These are phyloP conservation scores for Galeopterus variegatus DNA, from an alignment of 2,113 vertebrate species.

Conservation along the genomic window DNA sequence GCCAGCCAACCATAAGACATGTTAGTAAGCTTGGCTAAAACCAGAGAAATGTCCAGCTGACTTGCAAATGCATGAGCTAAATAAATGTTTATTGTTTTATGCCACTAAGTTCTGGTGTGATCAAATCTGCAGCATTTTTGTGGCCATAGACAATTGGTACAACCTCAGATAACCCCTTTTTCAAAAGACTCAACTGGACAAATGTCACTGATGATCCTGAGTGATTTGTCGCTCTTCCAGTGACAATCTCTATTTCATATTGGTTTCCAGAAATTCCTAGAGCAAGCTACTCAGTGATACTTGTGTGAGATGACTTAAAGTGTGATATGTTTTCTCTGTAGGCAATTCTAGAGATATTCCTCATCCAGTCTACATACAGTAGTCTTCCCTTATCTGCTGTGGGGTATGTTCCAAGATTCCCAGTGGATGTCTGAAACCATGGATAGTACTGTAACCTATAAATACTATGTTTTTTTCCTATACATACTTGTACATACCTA, in stretches of 20 bases:
- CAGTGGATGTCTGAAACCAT: too few species aligned
- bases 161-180: not conserved
- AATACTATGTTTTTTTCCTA: too few species aligned
- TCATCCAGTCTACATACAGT: not conserved
- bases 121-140: constrained; percentile 11
- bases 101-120: not conserved
- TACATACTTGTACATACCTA: too few species aligned
- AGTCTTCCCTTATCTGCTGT: too few species aligned
- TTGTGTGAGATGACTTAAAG: constrained; percentile 56
- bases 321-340: constrained; percentile 30
- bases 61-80: constrained; percentile 33
- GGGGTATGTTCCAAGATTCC: too few species aligned
- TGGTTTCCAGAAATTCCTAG: constrained; percentile 44
- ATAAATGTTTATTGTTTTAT: constrained; percentile 58
- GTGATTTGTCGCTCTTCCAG: constrained; percentile 26
- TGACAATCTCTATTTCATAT: constrained; percentile 7
- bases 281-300: not conserved
- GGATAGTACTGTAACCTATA: too few species aligned
- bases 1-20: not conserved
- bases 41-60: constrained; percentile 32
- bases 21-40: constrained; percentile 41
- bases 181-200: not conserved
- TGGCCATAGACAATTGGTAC: constrained; percentile 4
- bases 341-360: not conserved
- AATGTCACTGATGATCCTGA: constrained; percentile 32